phyloP scores from a whole-genome alignment of 2,888 invertebrate species.

The Oithona nana region DNA sequence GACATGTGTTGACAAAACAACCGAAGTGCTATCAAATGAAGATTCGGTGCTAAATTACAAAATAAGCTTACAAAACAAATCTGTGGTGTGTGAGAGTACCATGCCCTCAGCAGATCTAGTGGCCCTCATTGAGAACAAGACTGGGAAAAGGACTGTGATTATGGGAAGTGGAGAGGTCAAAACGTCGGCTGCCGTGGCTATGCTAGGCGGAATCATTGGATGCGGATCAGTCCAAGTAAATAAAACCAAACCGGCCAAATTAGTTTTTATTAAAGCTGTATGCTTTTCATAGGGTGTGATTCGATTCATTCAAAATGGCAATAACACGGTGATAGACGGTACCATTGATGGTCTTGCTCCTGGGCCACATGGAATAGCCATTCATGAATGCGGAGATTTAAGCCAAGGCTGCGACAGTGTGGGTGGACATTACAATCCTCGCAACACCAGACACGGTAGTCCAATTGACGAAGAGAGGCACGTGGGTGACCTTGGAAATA shows the following conservation, averaged over 20 bases:
- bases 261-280: neutral
- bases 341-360: slow-evolving; percentile 54
- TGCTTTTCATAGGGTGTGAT: slow-evolving; percentile 41
- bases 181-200: slow-evolving; percentile 46
- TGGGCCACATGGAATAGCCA: slow-evolving; percentile 39
- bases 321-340: slow-evolving; percentile 51
- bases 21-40: slow-evolving; percentile 20
- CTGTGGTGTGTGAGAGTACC: slow-evolving; percentile 45
- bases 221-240: neutral
- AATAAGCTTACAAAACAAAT: slow-evolving; percentile 41
- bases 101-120: slow-evolving; percentile 41
- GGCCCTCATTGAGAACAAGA: slow-evolving; percentile 34
- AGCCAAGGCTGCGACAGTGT: slow-evolving; percentile 42
- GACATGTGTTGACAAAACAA: slow-evolving; percentile 19
- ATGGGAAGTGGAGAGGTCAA: slow-evolving; percentile 52
- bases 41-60: slow-evolving; percentile 33
- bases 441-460: slow-evolving; percentile 33
- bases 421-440: slow-evolving; percentile 42
- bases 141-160: slow-evolving; percentile 49
- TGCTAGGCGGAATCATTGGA: slow-evolving; percentile 30
- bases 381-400: slow-evolving; percentile 55
- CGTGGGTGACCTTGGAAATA: slow-evolving; percentile 46
- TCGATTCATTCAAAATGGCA: slow-evolving; percentile 45
- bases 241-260: too few species aligned
- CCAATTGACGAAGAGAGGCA: slow-evolving; percentile 32